phyloP scores from a whole-genome alignment of 2,888 invertebrate species.

The Dryadula phaetusa region DNA sequence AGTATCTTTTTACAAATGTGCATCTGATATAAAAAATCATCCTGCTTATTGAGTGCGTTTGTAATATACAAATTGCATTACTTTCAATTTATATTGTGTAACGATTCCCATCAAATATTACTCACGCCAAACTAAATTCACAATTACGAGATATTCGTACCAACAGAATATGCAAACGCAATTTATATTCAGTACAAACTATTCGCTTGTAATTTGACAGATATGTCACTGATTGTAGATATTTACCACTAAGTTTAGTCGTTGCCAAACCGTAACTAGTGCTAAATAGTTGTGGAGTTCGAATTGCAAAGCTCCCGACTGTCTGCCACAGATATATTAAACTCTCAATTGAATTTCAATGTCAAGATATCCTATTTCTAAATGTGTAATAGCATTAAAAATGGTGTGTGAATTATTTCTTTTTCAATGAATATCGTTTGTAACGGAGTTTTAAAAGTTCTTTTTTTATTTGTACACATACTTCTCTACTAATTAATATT shows the following conservation, averaged over 20 bases:
- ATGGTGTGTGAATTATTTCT: no score
- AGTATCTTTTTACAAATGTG: no score
- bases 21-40: no score
- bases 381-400: no score
- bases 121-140: neutral
- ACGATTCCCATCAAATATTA: neutral
- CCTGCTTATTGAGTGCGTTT: no score
- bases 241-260: conserved; percentile 25
- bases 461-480: no score
- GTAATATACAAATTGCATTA: no score
- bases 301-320: conserved; percentile 13
- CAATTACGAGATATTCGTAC: neutral
- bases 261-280: conserved; percentile 23
- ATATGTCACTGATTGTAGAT: conserved; percentile 34
- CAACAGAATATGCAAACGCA: conserved; percentile 15
- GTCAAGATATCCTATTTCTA: neutral
- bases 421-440: no score
- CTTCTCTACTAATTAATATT: no score
- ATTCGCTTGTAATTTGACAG: conserved; percentile 25
- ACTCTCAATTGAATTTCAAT: conserved; percentile 3
- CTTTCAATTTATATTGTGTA: no score
- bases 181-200: conserved; percentile 11
- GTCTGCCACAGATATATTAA: conserved; percentile 16
- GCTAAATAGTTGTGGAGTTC: conserved; percentile 29
- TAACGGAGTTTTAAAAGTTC: no score